Conservation (phyloP, 2,888 invertebrate species). For the Octodonta nipae region DNA sequence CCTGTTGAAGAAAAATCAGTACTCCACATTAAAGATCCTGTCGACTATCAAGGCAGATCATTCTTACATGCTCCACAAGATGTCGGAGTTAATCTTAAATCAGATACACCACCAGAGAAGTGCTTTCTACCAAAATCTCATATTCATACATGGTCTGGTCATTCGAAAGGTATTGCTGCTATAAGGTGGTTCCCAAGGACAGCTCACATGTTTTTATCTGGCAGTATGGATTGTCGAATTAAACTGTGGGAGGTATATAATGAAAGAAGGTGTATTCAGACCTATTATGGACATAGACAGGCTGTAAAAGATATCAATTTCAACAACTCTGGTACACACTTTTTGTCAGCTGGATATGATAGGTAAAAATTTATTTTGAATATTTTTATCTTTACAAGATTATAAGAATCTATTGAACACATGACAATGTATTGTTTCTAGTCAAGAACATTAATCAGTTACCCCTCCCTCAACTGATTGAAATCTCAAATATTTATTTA, state of each 20-base stretch:
- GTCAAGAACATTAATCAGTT: too few species aligned
- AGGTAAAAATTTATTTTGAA: too few species aligned
- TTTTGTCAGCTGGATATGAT: conserved; percentile 72
- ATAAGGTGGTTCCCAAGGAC: conserved; percentile 90
- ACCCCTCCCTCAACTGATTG: too few species aligned
- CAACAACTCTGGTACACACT: conserved; percentile 83
- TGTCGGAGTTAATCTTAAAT: conserved; percentile 76
- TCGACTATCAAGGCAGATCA: conserved; percentile 94
- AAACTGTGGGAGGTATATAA: conserved; percentile 99
- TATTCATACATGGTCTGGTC: conserved; percentile 93
- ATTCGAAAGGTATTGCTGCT: conserved; percentile 89
- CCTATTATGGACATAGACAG: conserved; percentile 92
- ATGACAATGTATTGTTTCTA: too few species aligned
- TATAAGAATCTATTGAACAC: too few species aligned
- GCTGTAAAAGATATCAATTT: conserved; percentile 93
- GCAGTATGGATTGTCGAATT: conserved; percentile 92
- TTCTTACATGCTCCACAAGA: conserved; percentile 88
- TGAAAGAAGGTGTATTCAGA: conserved; percentile 78
- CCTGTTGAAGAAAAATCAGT: conserved; percentile 90
- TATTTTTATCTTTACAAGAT: too few species aligned
- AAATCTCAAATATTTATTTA: too few species aligned
- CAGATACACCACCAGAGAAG: conserved; percentile 79
- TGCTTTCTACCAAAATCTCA: conserved; percentile 94
- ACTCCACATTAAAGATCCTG: conserved; percentile 77
- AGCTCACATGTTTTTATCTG: conserved; percentile 87